These are phyloP conservation scores for Polydrusus tereticollis DNA, from an alignment of 2,888 invertebrate genomes.

Conservation along the genomic window DNA sequence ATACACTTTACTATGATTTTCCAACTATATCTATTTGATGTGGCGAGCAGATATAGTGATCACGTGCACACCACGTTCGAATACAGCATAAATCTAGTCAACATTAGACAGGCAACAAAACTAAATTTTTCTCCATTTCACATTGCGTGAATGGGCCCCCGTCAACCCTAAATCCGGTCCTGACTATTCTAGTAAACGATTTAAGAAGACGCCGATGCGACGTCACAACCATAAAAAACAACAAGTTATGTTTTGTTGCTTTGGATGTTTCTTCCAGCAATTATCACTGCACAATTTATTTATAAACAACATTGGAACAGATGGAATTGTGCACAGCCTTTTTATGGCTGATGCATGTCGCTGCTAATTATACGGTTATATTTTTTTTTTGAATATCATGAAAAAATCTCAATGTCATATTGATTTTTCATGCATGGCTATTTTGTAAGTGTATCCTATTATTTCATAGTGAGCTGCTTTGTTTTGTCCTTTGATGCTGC, in stretches of 20 bases:
- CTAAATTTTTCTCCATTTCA: too few species aligned
- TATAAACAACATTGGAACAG: not conserved
- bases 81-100: too few species aligned
- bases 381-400: conserved; percentile 33
- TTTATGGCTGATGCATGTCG: conserved; percentile 28
- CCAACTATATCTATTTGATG: too few species aligned
- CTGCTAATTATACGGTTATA: conserved; percentile 29
- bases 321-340: conserved; percentile 6
- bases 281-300: conserved; percentile 17
- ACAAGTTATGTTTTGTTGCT: conserved; percentile 1
- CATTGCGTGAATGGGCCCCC: too few species aligned
- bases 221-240: not conserved
- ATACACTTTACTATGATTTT: too few species aligned
- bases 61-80: too few species aligned
- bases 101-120: too few species aligned
- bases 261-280: conserved; percentile 16
- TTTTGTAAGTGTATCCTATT: conserved; percentile 30
- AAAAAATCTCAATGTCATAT: conserved; percentile 40
- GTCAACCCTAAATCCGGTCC: too few species aligned
- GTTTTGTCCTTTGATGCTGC: conserved; percentile 21
- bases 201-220: not conserved
- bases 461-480: conserved; percentile 28
- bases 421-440: conserved; percentile 39
- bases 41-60: too few species aligned
- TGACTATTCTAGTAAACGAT: not conserved